Evolutionary conservation across 2,888 invertebrate genomes (phyloP), one percentile per base, ranked within the genome.

Genomic region (Nephrotoma appendiculata): DNA sequence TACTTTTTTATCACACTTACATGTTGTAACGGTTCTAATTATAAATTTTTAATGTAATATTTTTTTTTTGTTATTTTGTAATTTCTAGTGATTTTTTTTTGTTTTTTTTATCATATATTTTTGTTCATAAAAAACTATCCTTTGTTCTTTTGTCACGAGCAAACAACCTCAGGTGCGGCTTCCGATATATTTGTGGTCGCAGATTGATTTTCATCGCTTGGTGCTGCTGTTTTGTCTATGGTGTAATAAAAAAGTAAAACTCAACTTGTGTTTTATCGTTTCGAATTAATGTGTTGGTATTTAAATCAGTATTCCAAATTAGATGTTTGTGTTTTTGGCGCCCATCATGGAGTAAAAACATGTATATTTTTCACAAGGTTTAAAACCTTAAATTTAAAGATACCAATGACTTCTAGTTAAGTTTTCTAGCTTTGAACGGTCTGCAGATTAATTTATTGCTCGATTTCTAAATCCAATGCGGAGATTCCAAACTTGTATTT

Each of bases 121-220:
- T 6, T 57, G 52, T 57, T 57, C 52, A 71, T 71, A 19, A 71
- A 71, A 89, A 89, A 89, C 89, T 89, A 89, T 90, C 90, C 84
- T 15, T 43, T 84, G n/a, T 43, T 84, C 15, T 84, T 84, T 42
- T 84, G 92, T 91, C 91, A 91, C 91, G 92, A 91, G 87, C 91
- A 91, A 86, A 91, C 91, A 83, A 92, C 91, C 88, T 91, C 92
- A 86, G 91, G 15, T 12, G 43, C 84, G 6, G 84, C 42, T n/a
- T 43, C 84, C 6, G 84, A 42, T n/a, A 84, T 88, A 87, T 88
- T 88, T 84, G 89, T 87, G 71, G 88, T 83, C 83, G 88, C 87
- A 87, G 87, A n/a, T 87, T 87, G 6, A 86, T 83, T 41, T 44
- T 31, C 57, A 48, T 52, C n/a, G 42, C 41, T 71, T 19, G 48